These are phyloP conservation scores for Phylloscopus trochiloides DNA, from an alignment of 2,113 vertebrate species.

Conservation along the genomic window DNA sequence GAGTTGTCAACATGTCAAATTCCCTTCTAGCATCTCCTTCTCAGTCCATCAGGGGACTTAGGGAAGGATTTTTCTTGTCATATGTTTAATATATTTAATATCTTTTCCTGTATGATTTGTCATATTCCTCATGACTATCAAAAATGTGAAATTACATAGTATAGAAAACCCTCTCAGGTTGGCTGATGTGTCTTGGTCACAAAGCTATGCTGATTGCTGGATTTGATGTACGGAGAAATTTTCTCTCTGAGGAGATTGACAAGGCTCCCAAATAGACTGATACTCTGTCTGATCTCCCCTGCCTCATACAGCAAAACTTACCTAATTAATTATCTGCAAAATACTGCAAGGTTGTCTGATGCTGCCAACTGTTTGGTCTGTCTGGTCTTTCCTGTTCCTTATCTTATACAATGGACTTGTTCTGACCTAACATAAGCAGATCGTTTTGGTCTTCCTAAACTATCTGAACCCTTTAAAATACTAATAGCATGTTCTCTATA, in stretches of 20 bases:
- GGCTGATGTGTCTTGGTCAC: not conserved
- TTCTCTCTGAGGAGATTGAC: not conserved
- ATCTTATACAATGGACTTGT: not conserved
- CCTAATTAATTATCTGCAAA: not conserved
- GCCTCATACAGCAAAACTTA: not conserved
- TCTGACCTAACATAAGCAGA: not conserved
- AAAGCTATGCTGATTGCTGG: not conserved
- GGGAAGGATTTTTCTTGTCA: not conserved
- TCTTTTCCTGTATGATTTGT: not conserved
- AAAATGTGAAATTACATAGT: not conserved
- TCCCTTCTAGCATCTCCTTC: not conserved
- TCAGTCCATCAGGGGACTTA: not conserved
- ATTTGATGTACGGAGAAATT: not conserved
- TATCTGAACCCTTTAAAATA: not conserved
- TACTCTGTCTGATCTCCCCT: not conserved
- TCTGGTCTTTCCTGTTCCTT: not conserved
- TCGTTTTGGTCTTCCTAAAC: not conserved
- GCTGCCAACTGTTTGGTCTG: not conserved
- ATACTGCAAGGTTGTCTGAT: not conserved
- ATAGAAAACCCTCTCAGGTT: not conserved
- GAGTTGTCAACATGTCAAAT: not conserved
- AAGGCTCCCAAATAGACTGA: not conserved
- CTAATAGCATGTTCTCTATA: not conserved
- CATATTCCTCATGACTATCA: not conserved
- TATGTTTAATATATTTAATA: not conserved